Conservation (phyloP, 2,113 vertebrate species). For the Asarcornis scutulata region DNA sequence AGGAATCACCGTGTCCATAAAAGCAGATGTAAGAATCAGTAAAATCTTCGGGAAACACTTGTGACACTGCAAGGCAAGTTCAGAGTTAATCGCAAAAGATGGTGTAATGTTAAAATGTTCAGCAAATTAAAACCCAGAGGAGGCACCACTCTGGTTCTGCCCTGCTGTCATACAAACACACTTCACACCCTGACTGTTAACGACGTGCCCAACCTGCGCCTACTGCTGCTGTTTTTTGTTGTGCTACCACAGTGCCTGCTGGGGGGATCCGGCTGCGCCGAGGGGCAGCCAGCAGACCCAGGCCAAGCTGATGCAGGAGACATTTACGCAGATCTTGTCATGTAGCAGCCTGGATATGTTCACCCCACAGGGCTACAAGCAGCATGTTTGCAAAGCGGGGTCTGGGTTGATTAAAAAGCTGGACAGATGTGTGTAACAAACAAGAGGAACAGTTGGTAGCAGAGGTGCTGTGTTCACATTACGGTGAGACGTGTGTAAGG, state of each 20-base stretch:
- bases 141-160: background rate
- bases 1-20: background rate
- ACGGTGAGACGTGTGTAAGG: rapidly evolving
- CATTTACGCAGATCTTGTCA: rapidly evolving
- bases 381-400: background rate
- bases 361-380: background rate
- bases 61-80: background rate
- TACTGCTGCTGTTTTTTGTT: background rate
- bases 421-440: rapidly evolving
- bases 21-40: background rate
- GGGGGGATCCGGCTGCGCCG: rapidly evolving
- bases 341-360: rapidly evolving
- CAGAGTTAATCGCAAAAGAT: background rate
- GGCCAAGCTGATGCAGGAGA: background rate
- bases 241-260: rapidly evolving
- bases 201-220: background rate
- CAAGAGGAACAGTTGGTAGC: rapidly evolving
- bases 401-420: background rate
- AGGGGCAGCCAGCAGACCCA: background rate
- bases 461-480: background rate
- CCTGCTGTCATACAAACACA: background rate
- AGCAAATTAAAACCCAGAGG: background rate
- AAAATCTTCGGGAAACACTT: background rate
- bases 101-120: background rate
- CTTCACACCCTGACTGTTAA: background rate